Evolutionary conservation across 1,140 invertebrate species (phyloP).

Genomic region (Drosophila willistoni): DNA sequence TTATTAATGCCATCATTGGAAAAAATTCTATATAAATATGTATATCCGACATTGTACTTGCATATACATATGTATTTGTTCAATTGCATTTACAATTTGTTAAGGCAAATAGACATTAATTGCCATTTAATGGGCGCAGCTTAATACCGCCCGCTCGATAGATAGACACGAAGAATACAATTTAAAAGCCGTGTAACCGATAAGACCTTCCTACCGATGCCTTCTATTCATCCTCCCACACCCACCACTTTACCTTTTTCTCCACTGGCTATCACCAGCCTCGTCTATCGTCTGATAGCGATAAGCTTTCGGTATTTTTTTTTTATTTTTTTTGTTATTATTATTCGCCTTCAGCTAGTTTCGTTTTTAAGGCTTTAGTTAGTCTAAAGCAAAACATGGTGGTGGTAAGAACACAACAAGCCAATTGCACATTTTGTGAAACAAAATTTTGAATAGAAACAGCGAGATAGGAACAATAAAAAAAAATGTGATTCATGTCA

Average conservation of each 20-base stretch:
- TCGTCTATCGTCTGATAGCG: conserved; percentile 35
- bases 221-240: background rate
- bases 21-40: conserved; percentile 4
- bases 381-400: conserved; percentile 59
- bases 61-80: background rate
- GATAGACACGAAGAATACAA: conserved; percentile 11
- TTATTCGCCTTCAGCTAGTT: conserved; percentile 26
- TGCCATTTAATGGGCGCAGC: conserved; percentile 4
- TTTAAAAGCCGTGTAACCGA: conserved; percentile 5
- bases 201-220: background rate
- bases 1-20: conserved; percentile 8
- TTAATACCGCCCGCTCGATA: background rate
- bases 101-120: conserved; percentile 2
- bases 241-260: no score
- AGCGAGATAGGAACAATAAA: background rate
- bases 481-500: conserved; percentile 40
- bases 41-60: background rate
- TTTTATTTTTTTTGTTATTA: conserved; percentile 30
- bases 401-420: conserved; percentile 58
- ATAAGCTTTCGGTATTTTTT: conserved; percentile 48
- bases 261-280: background rate
- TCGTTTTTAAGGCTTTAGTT: conserved; percentile 25
- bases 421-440: background rate
- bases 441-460: background rate
- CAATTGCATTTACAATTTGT: conserved; percentile 1